A percentile compares a stretch with the other conserved stretches of the same genome.
These are phyloP conservation scores for Plebejus argus DNA, from an alignment of 2,888 invertebrate genomes.

Conservation along the genomic window DNA sequence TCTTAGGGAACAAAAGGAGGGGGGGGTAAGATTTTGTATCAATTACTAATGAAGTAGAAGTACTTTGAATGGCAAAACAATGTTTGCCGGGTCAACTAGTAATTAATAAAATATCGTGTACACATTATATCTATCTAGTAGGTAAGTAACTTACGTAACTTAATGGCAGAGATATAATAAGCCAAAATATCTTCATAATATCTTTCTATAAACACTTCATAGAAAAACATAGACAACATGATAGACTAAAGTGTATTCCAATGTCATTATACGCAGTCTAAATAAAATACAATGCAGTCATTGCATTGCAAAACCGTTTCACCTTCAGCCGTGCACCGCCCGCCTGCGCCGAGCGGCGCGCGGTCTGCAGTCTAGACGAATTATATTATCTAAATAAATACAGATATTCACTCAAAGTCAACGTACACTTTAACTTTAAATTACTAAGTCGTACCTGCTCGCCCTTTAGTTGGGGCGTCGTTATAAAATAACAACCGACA, in stretches of 20 bases:
- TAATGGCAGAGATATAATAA: too few species aligned
- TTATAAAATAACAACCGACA: background rate
- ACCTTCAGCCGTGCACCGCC: slow-evolving; percentile 60
- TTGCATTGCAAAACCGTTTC: slow-evolving; percentile 49
- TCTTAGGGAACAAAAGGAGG: too few species aligned
- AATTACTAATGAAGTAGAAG: too few species aligned
- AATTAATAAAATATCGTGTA: too few species aligned
- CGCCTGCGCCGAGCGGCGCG: slow-evolving; percentile 50
- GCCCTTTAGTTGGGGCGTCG: background rate
- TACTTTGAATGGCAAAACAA: too few species aligned
- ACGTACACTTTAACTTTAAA: slow-evolving; percentile 32
- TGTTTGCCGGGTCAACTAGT: too few species aligned
- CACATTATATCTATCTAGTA: too few species aligned
- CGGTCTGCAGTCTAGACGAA: slow-evolving; percentile 73
- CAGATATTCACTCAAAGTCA: slow-evolving; percentile 51
- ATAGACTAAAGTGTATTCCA: background rate
- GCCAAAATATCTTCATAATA: background rate
- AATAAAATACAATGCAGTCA: slow-evolving; percentile 40
- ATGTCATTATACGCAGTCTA: background rate
- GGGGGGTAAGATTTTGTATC: too few species aligned
- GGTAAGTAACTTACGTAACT: too few species aligned
- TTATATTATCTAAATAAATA: slow-evolving; percentile 75
- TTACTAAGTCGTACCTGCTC: slow-evolving; percentile 12
- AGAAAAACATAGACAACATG: background rate
- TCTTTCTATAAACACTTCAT: background rate